Evolutionary conservation across 2,888 invertebrate species (phyloP), one percentile per base, ranked within the genome.

Genomic region (Trissonchulus sp.): DNA sequence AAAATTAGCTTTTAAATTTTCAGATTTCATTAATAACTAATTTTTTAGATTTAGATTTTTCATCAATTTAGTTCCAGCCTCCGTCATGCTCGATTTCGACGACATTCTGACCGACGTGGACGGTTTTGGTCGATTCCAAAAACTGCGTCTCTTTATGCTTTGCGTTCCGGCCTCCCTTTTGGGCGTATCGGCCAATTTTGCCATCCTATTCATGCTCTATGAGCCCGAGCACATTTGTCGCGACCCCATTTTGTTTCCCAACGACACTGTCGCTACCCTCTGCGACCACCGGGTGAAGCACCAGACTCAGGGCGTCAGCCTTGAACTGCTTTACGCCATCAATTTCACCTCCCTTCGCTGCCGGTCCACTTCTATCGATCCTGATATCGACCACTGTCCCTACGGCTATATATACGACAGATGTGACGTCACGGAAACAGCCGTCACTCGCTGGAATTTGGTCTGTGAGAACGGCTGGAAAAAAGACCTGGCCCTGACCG

Each of bases 191-290:
- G 79, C 79, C 18, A 80, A 79, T 68, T 80, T 80, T 76, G 79
- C 78, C 35, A 77, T 76, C 36, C 78, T 80, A n/a, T 81, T 80
- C 68, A 79, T 80, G 1, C 78, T 80, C 30, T 79, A 79, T 34
- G 89, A 90, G 48, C 94, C 94, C 0, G 90, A 91, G 65, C 91
- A 93, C 86, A 93, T 93, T 92, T 94, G 94, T 83, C 3, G 8
- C 8, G 34, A 69, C n/a, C 71, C 71, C 3, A 23, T 23, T 23
- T n/a, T 69, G 15, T 69, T 69, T 69, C n/a, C n/a, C 2, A 34
- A 34, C 15, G 28, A 23, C 3, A 69, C n/a, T n/a, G 65, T 15
- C 8, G 15, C 65, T 28, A 35, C 23, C 71, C n/a, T 31, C 2
- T 69, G 36, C n/a, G 71, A 69, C 36, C 33, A 23, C 2, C 34